Conservation (phyloP, 2,113 vertebrate genomes). For the Eleginops maclovinus region DNA sequence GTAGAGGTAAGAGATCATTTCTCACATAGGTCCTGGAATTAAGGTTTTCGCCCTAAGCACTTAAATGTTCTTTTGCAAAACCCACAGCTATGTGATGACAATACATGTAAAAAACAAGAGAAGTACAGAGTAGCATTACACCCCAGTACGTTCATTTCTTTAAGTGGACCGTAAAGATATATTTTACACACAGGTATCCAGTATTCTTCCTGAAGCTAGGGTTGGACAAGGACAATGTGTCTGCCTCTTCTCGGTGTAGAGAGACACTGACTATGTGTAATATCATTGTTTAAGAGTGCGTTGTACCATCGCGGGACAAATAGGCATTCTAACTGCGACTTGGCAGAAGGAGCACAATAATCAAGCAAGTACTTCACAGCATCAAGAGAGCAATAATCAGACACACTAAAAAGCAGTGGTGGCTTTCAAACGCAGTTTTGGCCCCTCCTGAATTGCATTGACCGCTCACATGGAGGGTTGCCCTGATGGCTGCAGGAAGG, state of each 20-base stretch:
- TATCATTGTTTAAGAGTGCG: conserved; percentile 13
- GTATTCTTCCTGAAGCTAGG: conserved; percentile 13
- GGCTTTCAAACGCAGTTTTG: neutral
- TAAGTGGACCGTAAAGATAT: neutral
- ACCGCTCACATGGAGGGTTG: neutral
- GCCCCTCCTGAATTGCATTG: conserved; percentile 8
- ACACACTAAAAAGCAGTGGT: neutral
- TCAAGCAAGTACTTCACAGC: conserved; percentile 6
- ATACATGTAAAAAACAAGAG: no score
- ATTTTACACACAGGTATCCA: neutral
- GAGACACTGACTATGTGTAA: neutral
- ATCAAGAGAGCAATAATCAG: conserved; percentile 4
- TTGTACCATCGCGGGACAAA: conserved; percentile 11
- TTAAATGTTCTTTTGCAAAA: conserved; percentile 7
- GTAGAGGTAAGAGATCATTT: neutral
- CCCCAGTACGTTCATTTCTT: conserved; percentile 7
- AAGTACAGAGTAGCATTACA: conserved; percentile 11
- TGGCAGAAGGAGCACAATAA: conserved; percentile 18
- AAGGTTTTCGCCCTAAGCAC: conserved; percentile 9
- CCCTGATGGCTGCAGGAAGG: conserved; percentile 2
- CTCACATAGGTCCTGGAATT: neutral
- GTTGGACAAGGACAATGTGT: neutral
- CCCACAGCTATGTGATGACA: conserved; percentile 13
- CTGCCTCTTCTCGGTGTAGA: neutral
- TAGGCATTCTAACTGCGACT: conserved; percentile 15